Percentiles rank a stretch among this genome's conserved stretches.
Evolutionary conservation across 2,113 vertebrate species (phyloP).

Genomic region (Anser brachyrhynchus): DNA sequence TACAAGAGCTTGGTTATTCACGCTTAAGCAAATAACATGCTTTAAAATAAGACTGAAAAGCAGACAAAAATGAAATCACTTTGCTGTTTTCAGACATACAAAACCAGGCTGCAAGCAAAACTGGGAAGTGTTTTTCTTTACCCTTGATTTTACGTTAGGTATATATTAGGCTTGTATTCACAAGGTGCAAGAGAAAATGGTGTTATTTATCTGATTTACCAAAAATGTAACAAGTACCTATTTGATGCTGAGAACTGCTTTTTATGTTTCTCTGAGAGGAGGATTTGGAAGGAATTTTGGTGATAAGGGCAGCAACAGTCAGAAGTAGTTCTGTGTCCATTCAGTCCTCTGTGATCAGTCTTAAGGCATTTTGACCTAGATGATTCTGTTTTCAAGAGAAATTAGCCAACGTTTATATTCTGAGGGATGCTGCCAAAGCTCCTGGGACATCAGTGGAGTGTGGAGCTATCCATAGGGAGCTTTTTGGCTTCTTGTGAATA

Average conservation of each 20-base stretch:
- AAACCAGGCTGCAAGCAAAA: neutral
- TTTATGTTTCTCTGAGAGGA: neutral
- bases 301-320: neutral
- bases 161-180: neutral
- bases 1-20: neutral
- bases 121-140: neutral
- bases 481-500: neutral
- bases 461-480: neutral
- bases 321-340: neutral
- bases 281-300: neutral
- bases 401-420: neutral
- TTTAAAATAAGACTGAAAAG: neutral
- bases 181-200: neutral
- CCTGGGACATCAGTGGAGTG: fast-evolving
- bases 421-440: neutral
- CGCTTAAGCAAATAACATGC: neutral
- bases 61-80: neutral
- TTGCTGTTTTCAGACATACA: neutral
- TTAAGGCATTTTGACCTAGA: neutral
- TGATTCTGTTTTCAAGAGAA: neutral
- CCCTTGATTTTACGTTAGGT: neutral
- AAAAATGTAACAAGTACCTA: neutral
- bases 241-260: neutral
- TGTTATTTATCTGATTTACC: neutral
- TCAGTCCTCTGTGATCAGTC: neutral